phyloP scores from a whole-genome alignment of 2,888 invertebrate species.

The Hirtodrosophila cameraria region DNA sequence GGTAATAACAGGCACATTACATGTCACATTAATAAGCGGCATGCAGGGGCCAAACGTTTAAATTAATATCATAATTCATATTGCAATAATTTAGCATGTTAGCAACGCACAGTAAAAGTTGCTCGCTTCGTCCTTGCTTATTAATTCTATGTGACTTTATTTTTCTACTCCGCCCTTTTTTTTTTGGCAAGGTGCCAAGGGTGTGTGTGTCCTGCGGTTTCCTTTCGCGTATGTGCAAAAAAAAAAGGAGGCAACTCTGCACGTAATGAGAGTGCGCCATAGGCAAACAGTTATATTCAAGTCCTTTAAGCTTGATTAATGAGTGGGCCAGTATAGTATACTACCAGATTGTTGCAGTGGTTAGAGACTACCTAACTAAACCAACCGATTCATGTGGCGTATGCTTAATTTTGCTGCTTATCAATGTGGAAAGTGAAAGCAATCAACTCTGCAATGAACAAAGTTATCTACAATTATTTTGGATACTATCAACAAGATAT shows the following conservation, averaged over 20 bases:
- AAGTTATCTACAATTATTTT: too few species aligned
- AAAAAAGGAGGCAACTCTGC: constrained; percentile 35
- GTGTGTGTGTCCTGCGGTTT: constrained; percentile 44
- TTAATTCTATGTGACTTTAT: constrained; percentile 77
- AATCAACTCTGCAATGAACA: too few species aligned
- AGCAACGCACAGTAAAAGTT: constrained; percentile 44
- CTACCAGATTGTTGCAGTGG: background rate
- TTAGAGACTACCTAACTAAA: constrained; percentile 23
- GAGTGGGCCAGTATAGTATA: constrained; percentile 46
- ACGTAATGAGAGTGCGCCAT: constrained; percentile 53
- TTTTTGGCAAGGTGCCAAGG: constrained; percentile 30
- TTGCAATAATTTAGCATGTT: constrained; percentile 81
- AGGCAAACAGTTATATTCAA: constrained; percentile 64
- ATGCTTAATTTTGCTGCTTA: constrained; percentile 33
- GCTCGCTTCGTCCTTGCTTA: constrained; percentile 55
- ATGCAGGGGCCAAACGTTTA: constrained; percentile 53
- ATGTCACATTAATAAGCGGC: constrained; percentile 81
- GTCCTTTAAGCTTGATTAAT: constrained; percentile 81
- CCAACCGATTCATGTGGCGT: constrained; percentile 47
- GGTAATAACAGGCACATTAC: constrained; percentile 79
- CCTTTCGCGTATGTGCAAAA: constrained; percentile 45
- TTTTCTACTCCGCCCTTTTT: constrained; percentile 23
- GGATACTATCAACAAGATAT: too few species aligned
- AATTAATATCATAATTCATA: constrained; percentile 82
- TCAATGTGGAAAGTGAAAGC: constrained; percentile 13